Conservation (phyloP, 2,797 vertebrate species). For the Cyclura pinguis region DNA sequence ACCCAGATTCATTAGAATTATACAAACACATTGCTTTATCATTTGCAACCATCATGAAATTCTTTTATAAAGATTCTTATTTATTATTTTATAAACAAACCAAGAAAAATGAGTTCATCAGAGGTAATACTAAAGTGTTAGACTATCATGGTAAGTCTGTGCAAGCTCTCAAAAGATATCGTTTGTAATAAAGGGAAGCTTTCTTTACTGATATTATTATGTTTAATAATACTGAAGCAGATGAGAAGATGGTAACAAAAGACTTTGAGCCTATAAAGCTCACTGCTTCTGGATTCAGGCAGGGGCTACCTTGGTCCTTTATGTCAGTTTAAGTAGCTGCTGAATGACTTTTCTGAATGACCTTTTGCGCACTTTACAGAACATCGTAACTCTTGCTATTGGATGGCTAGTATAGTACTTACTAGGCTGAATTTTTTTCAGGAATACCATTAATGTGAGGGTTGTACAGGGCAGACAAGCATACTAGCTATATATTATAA, state of each 20-base stretch:
- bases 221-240: conserved; percentile 5
- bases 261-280: conserved; percentile 6
- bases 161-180: not conserved
- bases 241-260: not conserved
- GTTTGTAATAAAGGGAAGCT: not conserved
- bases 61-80: not conserved
- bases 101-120: not conserved
- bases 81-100: not conserved
- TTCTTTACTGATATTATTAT: not conserved
- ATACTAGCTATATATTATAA: not conserved
- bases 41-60: not conserved
- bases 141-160: not conserved
- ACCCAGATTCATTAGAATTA: not conserved
- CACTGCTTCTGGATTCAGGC: conserved; percentile 6
- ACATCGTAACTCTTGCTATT: not conserved
- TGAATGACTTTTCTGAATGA: not conserved
- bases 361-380: not conserved
- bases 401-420: not conserved
- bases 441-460: not conserved
- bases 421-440: not conserved
- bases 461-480: not conserved
- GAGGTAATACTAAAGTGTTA: not conserved
- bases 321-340: not conserved
- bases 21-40: not conserved
- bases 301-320: not conserved